These are phyloP conservation scores for Drosophila paramelanica DNA, from an alignment of 2,888 invertebrate genomes.

Conservation along the genomic window DNA sequence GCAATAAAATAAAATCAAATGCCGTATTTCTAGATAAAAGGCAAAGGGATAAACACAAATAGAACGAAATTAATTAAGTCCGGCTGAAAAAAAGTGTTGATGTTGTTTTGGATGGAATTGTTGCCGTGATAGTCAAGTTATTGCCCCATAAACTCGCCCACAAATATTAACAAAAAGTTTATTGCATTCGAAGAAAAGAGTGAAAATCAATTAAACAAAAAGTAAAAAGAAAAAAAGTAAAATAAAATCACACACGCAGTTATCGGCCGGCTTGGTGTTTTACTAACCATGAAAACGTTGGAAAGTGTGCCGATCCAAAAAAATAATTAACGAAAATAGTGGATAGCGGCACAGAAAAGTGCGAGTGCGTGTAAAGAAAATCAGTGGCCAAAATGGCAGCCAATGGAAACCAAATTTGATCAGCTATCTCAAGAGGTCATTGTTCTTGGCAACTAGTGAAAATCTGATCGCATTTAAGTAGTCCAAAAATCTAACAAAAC, in stretches of 20 bases:
- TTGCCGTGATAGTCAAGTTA: conserved; percentile 52
- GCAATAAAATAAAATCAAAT: conserved; percentile 58
- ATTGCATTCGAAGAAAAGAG: conserved; percentile 41
- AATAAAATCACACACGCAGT: conserved; percentile 38
- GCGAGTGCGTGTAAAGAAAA: conserved; percentile 52
- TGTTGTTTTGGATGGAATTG: conserved; percentile 26
- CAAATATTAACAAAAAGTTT: conserved; percentile 49
- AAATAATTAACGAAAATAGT: conserved; percentile 55
- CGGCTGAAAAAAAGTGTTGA: conserved; percentile 35
- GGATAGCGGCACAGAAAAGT: conserved; percentile 40
- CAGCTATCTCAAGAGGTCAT: conserved; percentile 39
- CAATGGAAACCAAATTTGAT: conserved; percentile 66
- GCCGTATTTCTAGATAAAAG: conserved; percentile 23
- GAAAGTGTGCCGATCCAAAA: conserved; percentile 55
- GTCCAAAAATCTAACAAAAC: conserved; percentile 17
- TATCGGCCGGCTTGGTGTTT: conserved; percentile 51
- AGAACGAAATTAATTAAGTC: conserved; percentile 52
- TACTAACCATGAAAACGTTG: conserved; percentile 68
- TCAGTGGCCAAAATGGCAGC: conserved; percentile 59
- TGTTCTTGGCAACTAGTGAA: conserved; percentile 50
- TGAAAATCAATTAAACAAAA: conserved; percentile 52
- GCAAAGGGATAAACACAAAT: conserved; percentile 41
- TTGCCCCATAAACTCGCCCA: conserved; percentile 55
- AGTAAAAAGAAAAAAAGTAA: not conserved
- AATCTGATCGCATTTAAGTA: conserved; percentile 20